These are phyloP conservation scores for Halictus rubicundus DNA, from an alignment of 1,140 invertebrate species.

Conservation along the genomic window DNA sequence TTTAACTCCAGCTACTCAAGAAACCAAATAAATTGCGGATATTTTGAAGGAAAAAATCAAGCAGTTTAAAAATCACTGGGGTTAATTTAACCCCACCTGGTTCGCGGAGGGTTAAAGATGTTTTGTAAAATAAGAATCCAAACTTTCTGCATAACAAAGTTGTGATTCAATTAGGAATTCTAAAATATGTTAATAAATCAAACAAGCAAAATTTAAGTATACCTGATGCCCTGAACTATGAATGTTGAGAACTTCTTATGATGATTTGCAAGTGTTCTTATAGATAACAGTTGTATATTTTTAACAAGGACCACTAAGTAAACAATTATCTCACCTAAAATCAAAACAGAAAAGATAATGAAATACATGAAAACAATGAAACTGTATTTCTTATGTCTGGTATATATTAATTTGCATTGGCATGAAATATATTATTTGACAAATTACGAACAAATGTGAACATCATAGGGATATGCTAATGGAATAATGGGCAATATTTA, in stretches of 20 bases:
- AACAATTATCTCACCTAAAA: conserved; percentile 11
- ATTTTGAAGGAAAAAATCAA: too few relatives aligned
- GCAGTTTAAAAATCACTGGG: too few relatives aligned
- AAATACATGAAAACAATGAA: neutral
- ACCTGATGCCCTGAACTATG: conserved; percentile 23
- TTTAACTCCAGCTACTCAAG: too few relatives aligned
- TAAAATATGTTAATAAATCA: neutral
- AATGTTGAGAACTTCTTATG: conserved; percentile 13
- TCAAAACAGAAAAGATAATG: neutral
- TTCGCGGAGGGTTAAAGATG: neutral
- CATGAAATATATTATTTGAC: neutral
- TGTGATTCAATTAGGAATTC: neutral
- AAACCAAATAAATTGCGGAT: too few relatives aligned
- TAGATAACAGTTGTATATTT: neutral
- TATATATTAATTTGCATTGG: neutral
- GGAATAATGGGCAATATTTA: neutral
- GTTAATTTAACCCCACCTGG: too few relatives aligned
- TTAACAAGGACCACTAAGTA: neutral
- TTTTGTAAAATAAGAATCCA: neutral
- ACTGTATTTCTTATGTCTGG: neutral
- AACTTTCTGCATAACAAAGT: too few relatives aligned
- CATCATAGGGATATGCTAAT: neutral
- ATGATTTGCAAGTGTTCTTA: conserved; percentile 6
- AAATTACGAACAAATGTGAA: too few relatives aligned
- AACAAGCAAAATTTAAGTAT: neutral